Evolutionary conservation across 2,888 invertebrate species (phyloP).

Genomic region (Eupithecia inturbata): DNA sequence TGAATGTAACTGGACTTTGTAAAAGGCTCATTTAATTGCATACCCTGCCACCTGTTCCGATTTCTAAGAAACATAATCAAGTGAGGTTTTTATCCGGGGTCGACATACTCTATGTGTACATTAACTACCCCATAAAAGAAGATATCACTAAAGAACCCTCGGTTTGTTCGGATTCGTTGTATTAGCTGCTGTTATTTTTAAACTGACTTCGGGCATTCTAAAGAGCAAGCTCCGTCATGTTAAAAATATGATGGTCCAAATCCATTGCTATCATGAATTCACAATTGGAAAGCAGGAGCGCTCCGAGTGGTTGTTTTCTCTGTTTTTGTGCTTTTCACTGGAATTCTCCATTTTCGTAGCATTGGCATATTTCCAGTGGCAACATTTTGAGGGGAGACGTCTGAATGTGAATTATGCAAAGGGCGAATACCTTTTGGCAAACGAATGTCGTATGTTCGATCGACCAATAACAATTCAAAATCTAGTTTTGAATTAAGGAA

Average conservation of each 20-base stretch:
- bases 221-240: neutral
- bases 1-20: neutral
- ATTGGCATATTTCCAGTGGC: slow-evolving; percentile 35
- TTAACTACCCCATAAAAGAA: neutral
- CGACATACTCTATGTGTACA: neutral
- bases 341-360: slow-evolving; percentile 19
- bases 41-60: neutral
- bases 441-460: slow-evolving; percentile 16
- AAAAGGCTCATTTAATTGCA: neutral
- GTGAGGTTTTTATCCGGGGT: neutral
- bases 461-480: neutral
- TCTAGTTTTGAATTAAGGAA: neutral
- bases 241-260: neutral
- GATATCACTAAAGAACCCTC: neutral
- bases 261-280: slow-evolving; percentile 2
- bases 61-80: neutral
- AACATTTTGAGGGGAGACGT: slow-evolving; percentile 18
- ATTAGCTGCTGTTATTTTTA: neutral
- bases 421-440: slow-evolving; percentile 15
- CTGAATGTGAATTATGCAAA: slow-evolving; percentile 26
- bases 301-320: slow-evolving; percentile 14
- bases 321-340: slow-evolving; percentile 28
- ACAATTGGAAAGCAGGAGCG: neutral
- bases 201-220: neutral
- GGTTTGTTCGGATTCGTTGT: neutral